Percentiles rank a stretch among this genome's conserved stretches.
Evolutionary conservation across 2,113 vertebrate species (phyloP).

Genomic region (Megaceryle torquata): DNA sequence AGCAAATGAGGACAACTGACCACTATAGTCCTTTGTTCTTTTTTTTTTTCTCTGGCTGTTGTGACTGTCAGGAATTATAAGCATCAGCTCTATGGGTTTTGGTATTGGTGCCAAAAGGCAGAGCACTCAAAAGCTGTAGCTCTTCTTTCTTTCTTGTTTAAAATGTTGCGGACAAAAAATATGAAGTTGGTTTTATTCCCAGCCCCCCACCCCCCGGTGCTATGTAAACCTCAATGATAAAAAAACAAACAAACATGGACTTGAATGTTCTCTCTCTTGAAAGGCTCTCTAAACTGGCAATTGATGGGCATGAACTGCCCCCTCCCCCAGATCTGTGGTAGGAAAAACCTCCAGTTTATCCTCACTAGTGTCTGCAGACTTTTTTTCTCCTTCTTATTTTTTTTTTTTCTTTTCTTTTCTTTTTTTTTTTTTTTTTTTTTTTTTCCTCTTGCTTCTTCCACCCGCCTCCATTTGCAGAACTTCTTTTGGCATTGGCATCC

Average conservation of each 20-base stretch:
- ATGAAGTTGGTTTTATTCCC: not conserved
- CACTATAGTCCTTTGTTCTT: not conserved
- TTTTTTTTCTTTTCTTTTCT: not conserved
- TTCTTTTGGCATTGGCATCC: not conserved
- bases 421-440: not conserved
- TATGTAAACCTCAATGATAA: not conserved
- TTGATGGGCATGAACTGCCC: not conserved
- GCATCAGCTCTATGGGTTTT: not conserved
- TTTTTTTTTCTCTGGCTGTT: not conserved
- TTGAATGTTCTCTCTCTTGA: not conserved
- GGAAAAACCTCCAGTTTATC: not conserved
- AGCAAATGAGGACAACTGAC: not conserved
- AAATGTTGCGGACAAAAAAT: not conserved
- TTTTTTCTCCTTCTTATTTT: not conserved
- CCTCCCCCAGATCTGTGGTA: not conserved
- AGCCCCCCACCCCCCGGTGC: not conserved
- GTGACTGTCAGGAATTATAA: not conserved
- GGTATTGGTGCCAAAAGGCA: not conserved
- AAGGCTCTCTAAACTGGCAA: not conserved
- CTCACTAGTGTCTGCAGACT: not conserved
- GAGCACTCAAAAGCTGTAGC: not conserved
- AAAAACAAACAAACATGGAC: not conserved
- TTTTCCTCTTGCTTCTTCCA: not conserved
- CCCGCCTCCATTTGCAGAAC: accelerated
- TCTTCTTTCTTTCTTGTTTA: not conserved